These are phyloP conservation scores for Syrista parreyssii DNA, from an alignment of 2,888 invertebrate species.

Conservation along the genomic window DNA sequence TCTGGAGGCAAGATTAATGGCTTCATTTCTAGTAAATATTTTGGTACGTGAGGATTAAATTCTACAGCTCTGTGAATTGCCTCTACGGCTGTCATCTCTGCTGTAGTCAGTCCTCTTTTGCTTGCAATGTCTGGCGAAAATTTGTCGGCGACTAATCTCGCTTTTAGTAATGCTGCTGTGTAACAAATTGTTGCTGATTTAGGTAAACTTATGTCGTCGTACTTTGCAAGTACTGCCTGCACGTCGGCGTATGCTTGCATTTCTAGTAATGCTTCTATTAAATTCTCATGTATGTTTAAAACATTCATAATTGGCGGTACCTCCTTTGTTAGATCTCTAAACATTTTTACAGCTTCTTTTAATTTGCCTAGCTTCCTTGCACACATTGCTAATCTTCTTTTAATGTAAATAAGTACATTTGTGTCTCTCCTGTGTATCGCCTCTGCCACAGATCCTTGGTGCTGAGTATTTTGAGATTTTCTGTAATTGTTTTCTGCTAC, in stretches of 20 bases:
- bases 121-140: conserved; percentile 88
- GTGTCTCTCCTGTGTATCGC: conserved; percentile 87
- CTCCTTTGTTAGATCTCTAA: conserved; percentile 96
- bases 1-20: conserved; percentile 95
- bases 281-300: conserved; percentile 93
- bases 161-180: conserved; percentile 93
- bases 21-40: conserved; percentile 95
- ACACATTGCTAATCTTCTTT: conserved; percentile 96
- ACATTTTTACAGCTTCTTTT: conserved; percentile 96
- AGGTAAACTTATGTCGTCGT: conserved; percentile 93
- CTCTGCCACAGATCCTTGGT: conserved; percentile 80
- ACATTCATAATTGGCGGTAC: conserved; percentile 95
- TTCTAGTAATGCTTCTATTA: conserved; percentile 94
- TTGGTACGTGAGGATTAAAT: conserved; percentile 98
- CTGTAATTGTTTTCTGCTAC: conserved; percentile 84
- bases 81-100: conserved; percentile 93
- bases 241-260: conserved; percentile 98
- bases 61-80: conserved; percentile 96
- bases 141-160: conserved; percentile 89
- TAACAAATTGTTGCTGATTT: conserved; percentile 96
- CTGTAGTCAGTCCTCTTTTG: conserved; percentile 84
- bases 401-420: conserved; percentile 93
- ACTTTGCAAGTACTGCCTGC: conserved; percentile 90
- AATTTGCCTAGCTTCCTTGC: conserved; percentile 92
- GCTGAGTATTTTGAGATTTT: conserved; percentile 83